These are phyloP conservation scores for Microcebus lehilahytsara DNA, from an alignment of 2,113 vertebrate genomes.

Conservation along the genomic window DNA sequence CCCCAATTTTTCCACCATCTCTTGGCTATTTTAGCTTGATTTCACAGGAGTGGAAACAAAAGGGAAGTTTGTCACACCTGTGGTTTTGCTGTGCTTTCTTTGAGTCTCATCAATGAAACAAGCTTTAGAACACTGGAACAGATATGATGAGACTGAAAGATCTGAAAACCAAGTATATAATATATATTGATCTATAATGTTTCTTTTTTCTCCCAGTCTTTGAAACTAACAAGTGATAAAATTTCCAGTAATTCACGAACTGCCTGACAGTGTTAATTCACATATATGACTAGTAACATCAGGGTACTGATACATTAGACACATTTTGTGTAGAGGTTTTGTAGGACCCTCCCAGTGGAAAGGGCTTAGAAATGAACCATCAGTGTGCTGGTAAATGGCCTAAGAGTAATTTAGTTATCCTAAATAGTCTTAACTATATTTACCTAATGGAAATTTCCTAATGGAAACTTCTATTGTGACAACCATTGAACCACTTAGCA, in stretches of 20 bases:
- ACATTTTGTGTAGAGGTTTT: neutral
- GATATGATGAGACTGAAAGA: neutral
- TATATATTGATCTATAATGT: neutral
- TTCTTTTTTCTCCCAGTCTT: neutral
- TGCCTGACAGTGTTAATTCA: neutral
- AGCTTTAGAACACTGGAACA: neutral
- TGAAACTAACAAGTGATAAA: neutral
- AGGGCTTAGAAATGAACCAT: neutral
- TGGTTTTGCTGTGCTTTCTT: neutral
- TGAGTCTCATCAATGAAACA: neutral
- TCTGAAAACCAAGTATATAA: neutral
- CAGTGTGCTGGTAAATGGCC: neutral
- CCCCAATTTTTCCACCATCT: neutral
- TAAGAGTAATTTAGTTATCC: neutral
- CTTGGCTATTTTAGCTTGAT: neutral
- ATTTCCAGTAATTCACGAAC: neutral
- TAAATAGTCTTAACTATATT: neutral
- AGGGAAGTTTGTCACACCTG: neutral
- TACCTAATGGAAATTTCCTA: neutral
- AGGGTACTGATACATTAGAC: neutral
- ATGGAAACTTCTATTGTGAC: neutral
- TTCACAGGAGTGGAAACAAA: neutral
- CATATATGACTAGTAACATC: neutral
- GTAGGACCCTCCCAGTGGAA: neutral
- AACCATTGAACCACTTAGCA: neutral